These are phyloP conservation scores for Leptothorax acervorum DNA, from an alignment of 2,888 invertebrate species.

Conservation along the genomic window DNA sequence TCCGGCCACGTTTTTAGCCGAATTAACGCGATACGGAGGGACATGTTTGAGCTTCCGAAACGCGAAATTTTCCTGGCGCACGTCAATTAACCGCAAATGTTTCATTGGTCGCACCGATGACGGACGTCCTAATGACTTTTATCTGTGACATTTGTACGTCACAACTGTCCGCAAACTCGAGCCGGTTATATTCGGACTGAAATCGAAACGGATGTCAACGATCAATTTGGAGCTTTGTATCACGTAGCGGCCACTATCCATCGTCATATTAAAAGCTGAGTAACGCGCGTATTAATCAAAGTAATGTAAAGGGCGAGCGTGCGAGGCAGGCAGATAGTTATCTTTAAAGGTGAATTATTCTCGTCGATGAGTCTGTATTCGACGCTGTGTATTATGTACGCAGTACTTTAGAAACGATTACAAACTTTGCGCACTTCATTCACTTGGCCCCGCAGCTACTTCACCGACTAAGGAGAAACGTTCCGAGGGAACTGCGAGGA, in stretches of 20 bases:
- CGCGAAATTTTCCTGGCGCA: constrained; percentile 1
- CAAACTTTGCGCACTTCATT: constrained; percentile 19
- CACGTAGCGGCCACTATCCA: background rate
- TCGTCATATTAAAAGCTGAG: background rate
- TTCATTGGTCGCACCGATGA: background rate
- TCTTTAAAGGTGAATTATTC: constrained; percentile 5
- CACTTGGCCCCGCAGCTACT: background rate
- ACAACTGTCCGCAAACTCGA: constrained; percentile 30
- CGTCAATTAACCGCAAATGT: constrained; percentile 10
- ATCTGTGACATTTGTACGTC: constrained; percentile 30
- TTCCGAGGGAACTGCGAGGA: constrained; percentile 6
- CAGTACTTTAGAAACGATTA: constrained; percentile 21
- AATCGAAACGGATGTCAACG: constrained; percentile 27
- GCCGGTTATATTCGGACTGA: background rate
- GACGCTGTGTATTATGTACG: background rate
- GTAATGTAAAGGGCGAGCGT: background rate
- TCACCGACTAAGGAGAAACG: constrained; percentile 2
- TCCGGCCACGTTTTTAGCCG: constrained; percentile 65
- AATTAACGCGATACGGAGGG: constrained; percentile 59
- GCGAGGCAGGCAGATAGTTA: background rate
- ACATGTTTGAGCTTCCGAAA: background rate
- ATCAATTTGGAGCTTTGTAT: constrained; percentile 34
- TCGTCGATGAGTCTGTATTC: background rate
- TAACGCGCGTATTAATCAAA: constrained; percentile 24
- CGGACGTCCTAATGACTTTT: constrained; percentile 31